Percentiles rank a stretch among this genome's conserved stretches.
Evolutionary conservation across 2,888 invertebrate genomes (phyloP).

Genomic region (Dermolepida albohirtum): DNA sequence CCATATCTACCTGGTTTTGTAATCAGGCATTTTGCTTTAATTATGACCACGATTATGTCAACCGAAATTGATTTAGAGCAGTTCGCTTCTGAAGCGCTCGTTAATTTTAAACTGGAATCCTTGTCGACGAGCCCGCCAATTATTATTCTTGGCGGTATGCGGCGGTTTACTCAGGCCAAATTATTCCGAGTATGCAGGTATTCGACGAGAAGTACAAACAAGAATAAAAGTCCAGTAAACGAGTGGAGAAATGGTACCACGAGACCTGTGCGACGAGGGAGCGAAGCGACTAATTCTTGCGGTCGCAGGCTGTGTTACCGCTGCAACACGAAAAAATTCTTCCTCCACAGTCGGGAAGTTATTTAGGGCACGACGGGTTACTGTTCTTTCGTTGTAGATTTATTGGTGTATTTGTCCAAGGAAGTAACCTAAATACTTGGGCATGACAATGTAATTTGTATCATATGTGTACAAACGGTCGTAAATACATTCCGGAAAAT

Average conservation of each 20-base stretch:
- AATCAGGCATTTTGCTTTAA: neutral
- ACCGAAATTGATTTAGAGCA: constrained; percentile 27
- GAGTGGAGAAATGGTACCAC: constrained; percentile 21
- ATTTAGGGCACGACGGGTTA: constrained; percentile 34
- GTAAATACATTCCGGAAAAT: constrained; percentile 12
- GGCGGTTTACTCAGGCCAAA: constrained; percentile 40
- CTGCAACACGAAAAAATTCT: constrained; percentile 19
- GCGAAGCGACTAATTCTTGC: neutral
- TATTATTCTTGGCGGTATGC: constrained; percentile 42
- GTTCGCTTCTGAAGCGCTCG: constrained; percentile 23
- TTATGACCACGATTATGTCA: constrained; percentile 14
- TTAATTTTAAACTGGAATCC: constrained; percentile 37
- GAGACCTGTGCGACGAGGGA: constrained; percentile 16
- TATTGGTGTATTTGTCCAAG: constrained; percentile 44
- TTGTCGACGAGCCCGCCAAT: constrained; percentile 24
- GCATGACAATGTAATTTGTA: constrained; percentile 34
- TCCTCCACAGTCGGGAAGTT: constrained; percentile 36
- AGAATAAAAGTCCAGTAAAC: constrained; percentile 28
- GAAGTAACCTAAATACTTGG: constrained; percentile 45
- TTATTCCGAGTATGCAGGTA: constrained; percentile 41
- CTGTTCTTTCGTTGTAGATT: constrained; percentile 39
- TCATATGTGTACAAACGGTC: constrained; percentile 31
- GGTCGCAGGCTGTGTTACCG: constrained; percentile 4
- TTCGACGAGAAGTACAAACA: constrained; percentile 31
- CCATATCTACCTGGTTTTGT: no score